Evolutionary conservation across 2,113 vertebrate genomes (phyloP).

Genomic region (Casuarius casuarius): DNA sequence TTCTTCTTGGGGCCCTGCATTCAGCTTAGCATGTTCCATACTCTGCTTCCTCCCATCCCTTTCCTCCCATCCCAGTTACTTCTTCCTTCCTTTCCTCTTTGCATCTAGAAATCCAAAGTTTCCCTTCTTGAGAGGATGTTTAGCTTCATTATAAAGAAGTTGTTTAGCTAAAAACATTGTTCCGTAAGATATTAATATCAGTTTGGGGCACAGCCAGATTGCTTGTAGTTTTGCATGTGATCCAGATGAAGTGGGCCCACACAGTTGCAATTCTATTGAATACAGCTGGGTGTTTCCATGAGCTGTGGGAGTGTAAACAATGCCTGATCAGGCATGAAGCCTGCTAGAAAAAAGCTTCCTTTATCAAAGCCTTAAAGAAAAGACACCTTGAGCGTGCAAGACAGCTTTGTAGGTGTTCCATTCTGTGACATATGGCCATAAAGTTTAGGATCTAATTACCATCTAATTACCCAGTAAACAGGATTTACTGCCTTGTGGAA

Average conservation of each 20-base stretch:
- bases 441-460: not conserved
- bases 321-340: not conserved
- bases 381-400: not conserved
- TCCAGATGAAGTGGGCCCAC: not conserved
- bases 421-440: not conserved
- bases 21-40: not conserved
- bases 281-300: not conserved
- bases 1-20: not conserved
- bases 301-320: not conserved
- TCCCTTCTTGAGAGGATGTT: not conserved
- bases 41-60: not conserved
- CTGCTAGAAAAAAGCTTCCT: not conserved
- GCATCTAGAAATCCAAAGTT: not conserved
- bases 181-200: not conserved
- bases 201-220: not conserved
- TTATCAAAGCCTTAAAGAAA: not conserved
- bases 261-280: not conserved
- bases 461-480: not conserved
- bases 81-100: not conserved
- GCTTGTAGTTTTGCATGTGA: not conserved
- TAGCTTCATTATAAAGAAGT: not conserved
- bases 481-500: not conserved
- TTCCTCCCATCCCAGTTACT: not conserved
- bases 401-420: not conserved
- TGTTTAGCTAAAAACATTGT: not conserved